Evolutionary conservation across 1,140 invertebrate species (phyloP), one percentile per base, ranked within the genome.

Genomic region (Atta colombica): DNA sequence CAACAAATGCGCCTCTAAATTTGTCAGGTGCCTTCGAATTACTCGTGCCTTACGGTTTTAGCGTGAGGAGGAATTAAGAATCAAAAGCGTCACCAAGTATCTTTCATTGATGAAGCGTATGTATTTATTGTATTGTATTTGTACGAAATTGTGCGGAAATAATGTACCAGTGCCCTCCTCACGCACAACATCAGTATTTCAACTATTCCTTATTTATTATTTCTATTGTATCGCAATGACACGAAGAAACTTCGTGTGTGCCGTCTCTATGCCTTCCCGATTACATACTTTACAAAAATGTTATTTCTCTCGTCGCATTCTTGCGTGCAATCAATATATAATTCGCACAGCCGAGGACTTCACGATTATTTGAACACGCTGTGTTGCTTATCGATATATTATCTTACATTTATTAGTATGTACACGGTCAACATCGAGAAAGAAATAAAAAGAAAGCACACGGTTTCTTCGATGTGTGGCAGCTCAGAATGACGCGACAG

Each of bases 11-110:
- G 86, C 68, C 75, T 81, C 69, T 71, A 61, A 89, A 87, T 65
- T 90, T 71, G 51, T 78, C 88, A 75, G 88, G 89, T 89, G 89
- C 89, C 88, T 90, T 90, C 61, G 58, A 71, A 89, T 90, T 89
- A 81, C 81, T 91, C 90, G 92, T 93, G 93, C 93, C 93, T 93
- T 93, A 92, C 86, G 88, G 86, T 80, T 89, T n/a, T 39, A 77
- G 66, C 75, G 49, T 85, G 88, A 90, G 87, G 74, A 86, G 82
- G 81, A 31, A 90, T 78, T 87, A 84, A 86, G 84, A 87, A 93
- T 88, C 91, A 90, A 93, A 86, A 88, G 87, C 72, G 69, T 88
- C 74, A 71, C 75, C 77, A 72, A 60, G 31, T 74, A 39, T 60
- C 68, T 55, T 68, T 71, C 39, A 66, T 6, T 28, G 63, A 55